phyloP scores from a whole-genome alignment of 2,888 invertebrate genomes.

The Lochmaea capreae region DNA sequence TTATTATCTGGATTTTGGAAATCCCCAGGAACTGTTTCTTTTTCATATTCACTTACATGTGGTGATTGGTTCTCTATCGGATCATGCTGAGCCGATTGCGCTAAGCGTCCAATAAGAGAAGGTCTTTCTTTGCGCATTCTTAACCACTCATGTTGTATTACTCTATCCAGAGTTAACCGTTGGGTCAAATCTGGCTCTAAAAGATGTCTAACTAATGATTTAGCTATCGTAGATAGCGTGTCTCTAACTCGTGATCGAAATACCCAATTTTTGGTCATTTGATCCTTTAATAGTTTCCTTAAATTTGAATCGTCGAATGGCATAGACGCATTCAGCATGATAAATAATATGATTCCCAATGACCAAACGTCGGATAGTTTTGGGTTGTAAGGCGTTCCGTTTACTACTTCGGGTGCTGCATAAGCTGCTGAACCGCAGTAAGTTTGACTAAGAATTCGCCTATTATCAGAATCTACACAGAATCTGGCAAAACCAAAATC shows the following conservation, averaged over 20 bases:
- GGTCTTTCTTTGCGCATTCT: slow-evolving; percentile 73
- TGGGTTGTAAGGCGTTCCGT: slow-evolving; percentile 89
- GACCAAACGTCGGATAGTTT: slow-evolving; percentile 95
- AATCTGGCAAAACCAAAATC: slow-evolving; percentile 95
- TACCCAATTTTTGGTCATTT: slow-evolving; percentile 83
- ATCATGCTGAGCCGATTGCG: slow-evolving; percentile 71
- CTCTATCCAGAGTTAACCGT: slow-evolving; percentile 79
- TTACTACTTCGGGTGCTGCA: slow-evolving; percentile 94
- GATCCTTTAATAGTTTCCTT: slow-evolving; percentile 84
- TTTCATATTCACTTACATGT: slow-evolving; percentile 52
- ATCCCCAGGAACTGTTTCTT: slow-evolving; percentile 60
- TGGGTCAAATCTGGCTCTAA: slow-evolving; percentile 87
- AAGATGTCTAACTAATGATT: slow-evolving; percentile 82
- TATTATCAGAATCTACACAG: slow-evolving; percentile 78
- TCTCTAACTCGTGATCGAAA: slow-evolving; percentile 79
- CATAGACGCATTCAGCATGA: slow-evolving; percentile 95
- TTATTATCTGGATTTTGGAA: slow-evolving; percentile 64
- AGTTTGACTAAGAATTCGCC: slow-evolving; percentile 85
- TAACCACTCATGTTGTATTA: slow-evolving; percentile 83
- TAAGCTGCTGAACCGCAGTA: slow-evolving; percentile 98
- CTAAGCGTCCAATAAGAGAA: slow-evolving; percentile 71
- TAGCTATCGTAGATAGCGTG: slow-evolving; percentile 76
- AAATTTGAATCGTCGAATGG: slow-evolving; percentile 92
- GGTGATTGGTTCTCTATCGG: slow-evolving; percentile 53
- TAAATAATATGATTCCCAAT: slow-evolving; percentile 89